A percentile compares a stretch with the other conserved stretches of the same genome.
Conservation (phyloP, 2,888 invertebrate species). For the Himalopsyche japonica region DNA sequence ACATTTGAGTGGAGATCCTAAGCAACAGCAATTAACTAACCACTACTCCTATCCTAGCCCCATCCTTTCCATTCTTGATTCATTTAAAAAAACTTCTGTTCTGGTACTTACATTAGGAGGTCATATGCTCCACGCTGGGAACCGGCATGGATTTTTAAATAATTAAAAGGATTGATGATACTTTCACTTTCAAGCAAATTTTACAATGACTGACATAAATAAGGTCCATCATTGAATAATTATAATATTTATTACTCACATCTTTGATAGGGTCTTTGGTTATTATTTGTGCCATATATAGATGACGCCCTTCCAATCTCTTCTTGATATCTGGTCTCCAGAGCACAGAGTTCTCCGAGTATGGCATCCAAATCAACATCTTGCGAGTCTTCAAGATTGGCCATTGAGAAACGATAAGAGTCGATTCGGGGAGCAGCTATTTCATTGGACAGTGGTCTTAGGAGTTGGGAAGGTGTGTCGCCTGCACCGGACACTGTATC, state of each 20-base stretch:
- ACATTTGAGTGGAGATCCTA: too few species aligned
- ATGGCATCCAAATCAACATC: conserved; percentile 97
- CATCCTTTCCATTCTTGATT: too few species aligned
- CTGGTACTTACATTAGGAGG: too few species aligned
- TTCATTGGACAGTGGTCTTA: conserved; percentile 68
- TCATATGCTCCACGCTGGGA: too few species aligned
- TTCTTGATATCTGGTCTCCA: conserved; percentile 73
- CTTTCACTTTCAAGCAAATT: too few species aligned
- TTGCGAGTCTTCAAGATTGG: conserved; percentile 93
- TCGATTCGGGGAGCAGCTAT: conserved; percentile 83
- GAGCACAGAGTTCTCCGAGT: conserved; percentile 90
- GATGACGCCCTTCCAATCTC: conserved; percentile 52
- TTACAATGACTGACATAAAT: too few species aligned
- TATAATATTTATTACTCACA: neutral
- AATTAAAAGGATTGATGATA: too few species aligned
- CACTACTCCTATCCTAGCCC: too few species aligned
- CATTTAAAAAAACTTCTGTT: too few species aligned
- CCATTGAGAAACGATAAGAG: conserved; percentile 93
- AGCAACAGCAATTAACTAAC: too few species aligned
- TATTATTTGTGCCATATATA: neutral
- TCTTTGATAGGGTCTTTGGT: conserved; percentile 16
- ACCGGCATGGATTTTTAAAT: too few species aligned
- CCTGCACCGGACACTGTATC: conserved; percentile 55
- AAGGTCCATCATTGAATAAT: neutral
- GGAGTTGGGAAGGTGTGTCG: conserved; percentile 42